Evolutionary conservation across 2,797 vertebrate species (phyloP), one percentile per base, ranked within the genome.

Genomic region (Phalanger gymnotis): DNA sequence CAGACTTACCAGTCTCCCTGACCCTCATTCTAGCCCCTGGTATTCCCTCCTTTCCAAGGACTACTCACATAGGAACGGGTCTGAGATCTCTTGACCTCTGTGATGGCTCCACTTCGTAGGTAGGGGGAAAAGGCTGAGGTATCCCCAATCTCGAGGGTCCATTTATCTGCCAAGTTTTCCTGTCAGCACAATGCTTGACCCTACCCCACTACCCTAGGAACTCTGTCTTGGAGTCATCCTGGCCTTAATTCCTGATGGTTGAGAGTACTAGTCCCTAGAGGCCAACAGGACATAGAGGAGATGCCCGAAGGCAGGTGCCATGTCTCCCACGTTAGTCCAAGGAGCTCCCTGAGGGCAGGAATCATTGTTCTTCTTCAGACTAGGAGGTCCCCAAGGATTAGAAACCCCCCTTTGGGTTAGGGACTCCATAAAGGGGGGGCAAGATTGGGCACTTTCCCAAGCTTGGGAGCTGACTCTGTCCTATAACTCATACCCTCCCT

Each of bases 81-180:
- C 95, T 96, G 57, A 27, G 98, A 58, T 95, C 93, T 98, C 97
- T 98, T 99, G 40, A 99, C 98, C 96, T 99, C 99, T 0, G 98
- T 99, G 91, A 98, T 98, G 54, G 98, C 91, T 27, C 99, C 99
- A 0, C 99, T 99, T 0, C 93, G 57, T 94, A 97, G 31, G 97
- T 99, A 99, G 7, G 96, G 91, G 0, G 99, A 99, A 97, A 99
- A 99, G 73, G 96, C 91, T 47, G 99, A 99, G 22, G 99, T 99
- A 98, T 99, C 99, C 4, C 98, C 95, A 0, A 99, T 99, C 96
- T 98, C 98, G 98, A 99, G 98, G 90, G 98, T 98, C 96, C 98
- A 91, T 0, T 66, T 89, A 81, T 56, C 99, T 99, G 97, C 47
- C 73, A 47, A 93, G 31, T 97, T n/a, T 95, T 61, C 47, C 90